Percentiles rank a stretch among this genome's conserved stretches.
These are phyloP conservation scores for Lapara coniferarum DNA, from an alignment of 2,888 invertebrate species.

Conservation along the genomic window DNA sequence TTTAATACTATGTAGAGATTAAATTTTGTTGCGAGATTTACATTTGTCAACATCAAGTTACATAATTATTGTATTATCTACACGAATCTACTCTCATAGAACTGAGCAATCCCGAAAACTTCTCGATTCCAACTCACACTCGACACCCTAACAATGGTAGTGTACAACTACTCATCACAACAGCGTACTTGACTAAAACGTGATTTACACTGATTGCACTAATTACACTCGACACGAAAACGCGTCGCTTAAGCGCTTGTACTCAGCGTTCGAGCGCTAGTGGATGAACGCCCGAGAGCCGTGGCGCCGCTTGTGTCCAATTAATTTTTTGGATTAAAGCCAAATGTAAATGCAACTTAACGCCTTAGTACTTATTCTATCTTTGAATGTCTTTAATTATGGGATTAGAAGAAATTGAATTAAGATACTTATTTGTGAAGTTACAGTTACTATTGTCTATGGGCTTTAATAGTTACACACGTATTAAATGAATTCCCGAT, in stretches of 20 bases:
- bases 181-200: conserved; percentile 64
- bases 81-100: no score
- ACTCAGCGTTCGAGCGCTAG: conserved; percentile 18
- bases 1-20: no score
- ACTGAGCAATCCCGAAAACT: neutral
- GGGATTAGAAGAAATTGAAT: neutral
- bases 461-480: no score
- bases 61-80: no score
- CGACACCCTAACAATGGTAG: conserved; percentile 35
- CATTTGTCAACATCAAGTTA: no score
- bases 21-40: no score
- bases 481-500: no score
- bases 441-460: no score
- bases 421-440: no score
- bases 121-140: conserved; percentile 1
- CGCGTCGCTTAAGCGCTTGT: conserved; percentile 41
- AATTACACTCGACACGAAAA: conserved; percentile 64
- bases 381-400: neutral
- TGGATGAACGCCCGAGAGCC: conserved; percentile 23
- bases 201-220: conserved; percentile 73
- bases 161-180: conserved; percentile 49
- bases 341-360: conserved; percentile 51
- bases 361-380: neutral
- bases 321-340: conserved; percentile 77
- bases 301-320: conserved; percentile 58